Base-by-base conservation (phyloP, 1,140 invertebrate genomes). In the Anagrus nilaparvatae region DNA sequence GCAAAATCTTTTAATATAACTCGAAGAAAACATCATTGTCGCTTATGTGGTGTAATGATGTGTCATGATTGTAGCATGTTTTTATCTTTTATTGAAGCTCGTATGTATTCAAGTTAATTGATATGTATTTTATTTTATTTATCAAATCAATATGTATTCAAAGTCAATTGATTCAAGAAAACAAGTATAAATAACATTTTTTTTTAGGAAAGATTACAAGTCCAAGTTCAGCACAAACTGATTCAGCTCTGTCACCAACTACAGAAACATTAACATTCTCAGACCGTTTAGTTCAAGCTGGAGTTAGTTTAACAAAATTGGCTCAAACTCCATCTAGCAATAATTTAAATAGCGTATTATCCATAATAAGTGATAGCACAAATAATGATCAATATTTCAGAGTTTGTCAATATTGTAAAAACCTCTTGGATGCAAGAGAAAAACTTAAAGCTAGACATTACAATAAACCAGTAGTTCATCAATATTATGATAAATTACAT, bases 1-100 rank as follows among this genome's bases (percentile, higher is more conserved):
- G 87, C 87, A 4, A 81, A 80, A 59, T 76, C 76, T 33, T 99
- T 99, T 61, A 82, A 84, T 52, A 59, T 97, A 23, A 80, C 89
- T 1, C 74, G 87, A 40, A 70, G 94, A 44, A 87, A 94, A 62
- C 95, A 98, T 71, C 95, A 99, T 65, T 99, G 95, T 59, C 71
- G 95, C 49, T 70, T 98, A 5, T 98, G 95, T 73, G 95, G 96
- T 1, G 84, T 84, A 37, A 84, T 99, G 42, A 86, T 97, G 74
- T 99, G 95, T 64, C 76, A 93, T 60, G 79, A 84, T 50, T 99
- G 95, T 63, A 97, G 92, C 12, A 68, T 81, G 47, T 96, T 95
- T 67, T 68, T 98, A 44, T 76, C 84, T 25, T 72, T 91, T 54
- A 69, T 77, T 37, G 78, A 81, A 66, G 93, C 91, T 42, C 79